phyloP scores from a whole-genome alignment of 2,888 invertebrate genomes.

The Brachyptera putata region DNA sequence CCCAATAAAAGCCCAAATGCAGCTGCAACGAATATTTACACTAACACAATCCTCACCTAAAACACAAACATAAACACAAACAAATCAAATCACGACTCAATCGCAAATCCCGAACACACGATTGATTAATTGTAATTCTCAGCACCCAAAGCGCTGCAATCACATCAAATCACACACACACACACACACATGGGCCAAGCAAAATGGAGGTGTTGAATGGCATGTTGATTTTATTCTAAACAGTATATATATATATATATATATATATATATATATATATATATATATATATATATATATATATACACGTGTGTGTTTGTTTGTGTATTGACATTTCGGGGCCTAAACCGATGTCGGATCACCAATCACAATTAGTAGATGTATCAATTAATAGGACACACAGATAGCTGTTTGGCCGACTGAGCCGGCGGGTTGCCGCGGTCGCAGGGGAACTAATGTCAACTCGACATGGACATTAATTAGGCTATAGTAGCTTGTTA shows the following conservation, averaged over 20 bases:
- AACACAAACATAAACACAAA: constrained; percentile 11
- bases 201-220: constrained; percentile 31
- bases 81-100: constrained; percentile 8
- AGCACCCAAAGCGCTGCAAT: background rate
- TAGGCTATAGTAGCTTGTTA: too few species aligned
- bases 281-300: too few species aligned
- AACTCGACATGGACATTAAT: too few species aligned
- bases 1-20: too few species aligned
- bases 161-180: too few species aligned
- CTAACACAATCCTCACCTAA: too few species aligned
- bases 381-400: constrained; percentile 29
- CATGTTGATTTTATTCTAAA: constrained; percentile 30
- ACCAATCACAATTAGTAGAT: constrained; percentile 31
- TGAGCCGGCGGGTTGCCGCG: constrained; percentile 18
- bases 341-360: background rate
- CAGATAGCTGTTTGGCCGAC: constrained; percentile 15
- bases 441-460: constrained; percentile 4
- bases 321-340: constrained; percentile 11
- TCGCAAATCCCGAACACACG: background rate
- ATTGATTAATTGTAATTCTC: constrained; percentile 12
- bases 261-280: too few species aligned
- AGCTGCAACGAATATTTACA: too few species aligned
- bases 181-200: constrained; percentile 10
- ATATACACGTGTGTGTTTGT: too few species aligned
- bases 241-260: too few species aligned